A percentile compares a stretch with the other conserved stretches of the same genome.
Conservation (phyloP, 2,797 vertebrate species). For the Semotilus atromaculatus region DNA sequence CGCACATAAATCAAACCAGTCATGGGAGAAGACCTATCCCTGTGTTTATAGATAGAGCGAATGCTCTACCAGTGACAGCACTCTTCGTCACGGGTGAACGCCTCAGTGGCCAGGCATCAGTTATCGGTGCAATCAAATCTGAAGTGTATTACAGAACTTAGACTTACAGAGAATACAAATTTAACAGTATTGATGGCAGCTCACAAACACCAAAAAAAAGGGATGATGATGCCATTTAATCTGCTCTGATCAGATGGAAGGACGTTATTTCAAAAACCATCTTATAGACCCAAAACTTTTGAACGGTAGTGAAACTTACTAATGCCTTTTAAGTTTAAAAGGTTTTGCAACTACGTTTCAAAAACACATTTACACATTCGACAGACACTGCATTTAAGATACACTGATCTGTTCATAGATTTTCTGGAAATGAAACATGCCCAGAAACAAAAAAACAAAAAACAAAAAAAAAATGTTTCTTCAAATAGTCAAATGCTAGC, state of each 20-base stretch:
- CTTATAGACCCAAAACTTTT: neutral
- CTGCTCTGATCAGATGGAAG: neutral
- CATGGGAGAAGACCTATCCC: slow-evolving; percentile 7
- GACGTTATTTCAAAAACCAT: neutral
- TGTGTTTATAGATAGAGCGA: slow-evolving; percentile 24
- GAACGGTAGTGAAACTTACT: neutral
- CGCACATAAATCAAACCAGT: slow-evolving; percentile 14
- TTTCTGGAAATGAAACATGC: neutral
- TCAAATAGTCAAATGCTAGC: neutral
- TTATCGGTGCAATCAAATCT: slow-evolving; percentile 20
- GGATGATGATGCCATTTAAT: neutral
- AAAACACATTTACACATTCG: neutral
- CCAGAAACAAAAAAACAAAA: too few species aligned
- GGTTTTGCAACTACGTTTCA: neutral
- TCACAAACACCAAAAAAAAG: neutral
- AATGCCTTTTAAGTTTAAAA: neutral
- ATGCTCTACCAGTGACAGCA: slow-evolving; percentile 8
- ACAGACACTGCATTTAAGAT: neutral
- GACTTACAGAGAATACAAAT: slow-evolving; percentile 21
- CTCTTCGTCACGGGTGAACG: neutral
- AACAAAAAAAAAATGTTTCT: too few species aligned
- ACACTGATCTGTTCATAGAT: neutral
- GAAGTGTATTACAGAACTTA: slow-evolving; percentile 24
- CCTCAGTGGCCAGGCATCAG: neutral
- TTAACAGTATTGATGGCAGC: slow-evolving; percentile 9